Percentiles rank a stretch among this genome's conserved stretches.
Evolutionary conservation across 2,888 invertebrate genomes (phyloP).

Genomic region (Nomada flava): DNA sequence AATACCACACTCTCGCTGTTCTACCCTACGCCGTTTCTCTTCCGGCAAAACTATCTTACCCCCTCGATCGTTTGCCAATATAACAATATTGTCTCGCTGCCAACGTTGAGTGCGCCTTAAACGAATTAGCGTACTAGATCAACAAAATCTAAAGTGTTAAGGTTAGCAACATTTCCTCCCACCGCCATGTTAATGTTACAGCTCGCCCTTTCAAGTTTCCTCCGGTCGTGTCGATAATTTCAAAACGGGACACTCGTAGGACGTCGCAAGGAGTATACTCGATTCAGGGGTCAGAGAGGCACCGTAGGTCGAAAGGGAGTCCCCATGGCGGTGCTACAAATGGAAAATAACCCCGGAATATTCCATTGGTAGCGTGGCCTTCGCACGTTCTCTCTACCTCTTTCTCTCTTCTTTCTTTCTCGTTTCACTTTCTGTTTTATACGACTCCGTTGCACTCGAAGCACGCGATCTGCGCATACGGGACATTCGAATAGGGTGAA

Average conservation of each 20-base stretch:
- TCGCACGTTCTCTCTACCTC: not conserved
- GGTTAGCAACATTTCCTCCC: too few relatives aligned
- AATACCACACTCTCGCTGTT: too few relatives aligned
- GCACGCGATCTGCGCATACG: not conserved
- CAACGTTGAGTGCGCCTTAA: too few relatives aligned
- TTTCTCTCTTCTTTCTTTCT: not conserved
- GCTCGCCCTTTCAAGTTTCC: too few relatives aligned
- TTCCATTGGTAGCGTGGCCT: conserved; percentile 29
- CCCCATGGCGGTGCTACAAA: not conserved
- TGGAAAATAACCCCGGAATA: conserved; percentile 35
- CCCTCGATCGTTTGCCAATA: too few relatives aligned
- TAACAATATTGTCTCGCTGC: too few relatives aligned
- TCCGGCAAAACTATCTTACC: too few relatives aligned
- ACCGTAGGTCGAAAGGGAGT: conserved; percentile 3
- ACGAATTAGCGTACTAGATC: too few relatives aligned
- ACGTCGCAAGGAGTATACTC: not conserved
- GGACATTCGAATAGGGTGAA: not conserved
- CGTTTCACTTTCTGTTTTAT: not conserved
- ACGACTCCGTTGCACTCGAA: not conserved
- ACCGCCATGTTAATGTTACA: too few relatives aligned
- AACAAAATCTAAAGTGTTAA: too few relatives aligned
- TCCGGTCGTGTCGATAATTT: not conserved
- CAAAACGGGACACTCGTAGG: not conserved
- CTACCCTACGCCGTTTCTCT: too few relatives aligned
- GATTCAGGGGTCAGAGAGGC: not conserved